phyloP scores from a whole-genome alignment of 2,113 vertebrate genomes.

The Phasianus colchicus region DNA sequence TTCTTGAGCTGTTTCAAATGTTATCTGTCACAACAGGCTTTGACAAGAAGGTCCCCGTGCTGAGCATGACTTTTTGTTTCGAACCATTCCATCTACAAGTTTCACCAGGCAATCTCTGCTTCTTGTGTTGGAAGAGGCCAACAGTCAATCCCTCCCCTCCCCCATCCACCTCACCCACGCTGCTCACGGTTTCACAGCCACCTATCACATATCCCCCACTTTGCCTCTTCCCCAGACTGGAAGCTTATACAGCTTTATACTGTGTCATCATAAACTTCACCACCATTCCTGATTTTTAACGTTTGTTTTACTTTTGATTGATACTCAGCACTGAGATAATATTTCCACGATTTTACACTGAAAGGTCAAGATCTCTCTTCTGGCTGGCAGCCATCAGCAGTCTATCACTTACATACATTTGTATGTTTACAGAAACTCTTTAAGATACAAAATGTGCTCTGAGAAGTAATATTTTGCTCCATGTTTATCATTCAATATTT shows the following conservation, averaged over 20 bases:
- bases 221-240: background rate
- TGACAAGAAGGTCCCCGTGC: background rate
- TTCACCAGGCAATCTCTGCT: background rate
- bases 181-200: background rate
- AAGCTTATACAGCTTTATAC: background rate
- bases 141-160: background rate
- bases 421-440: background rate
- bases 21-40: background rate
- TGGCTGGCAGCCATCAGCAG: background rate
- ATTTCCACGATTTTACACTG: background rate
- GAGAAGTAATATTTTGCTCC: background rate
- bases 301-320: background rate
- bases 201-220: rapidly evolving
- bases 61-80: background rate
- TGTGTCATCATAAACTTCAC: background rate
- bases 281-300: background rate
- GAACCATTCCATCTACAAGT: background rate
- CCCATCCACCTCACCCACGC: background rate
- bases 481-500: background rate
- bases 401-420: background rate
- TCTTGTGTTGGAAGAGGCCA: background rate
- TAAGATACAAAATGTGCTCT: background rate
- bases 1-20: background rate
- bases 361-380: background rate
- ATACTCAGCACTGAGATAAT: background rate